These are phyloP conservation scores for Pipistrellus pipistrellus DNA, from an alignment of 2,797 vertebrate species.

Conservation along the genomic window DNA sequence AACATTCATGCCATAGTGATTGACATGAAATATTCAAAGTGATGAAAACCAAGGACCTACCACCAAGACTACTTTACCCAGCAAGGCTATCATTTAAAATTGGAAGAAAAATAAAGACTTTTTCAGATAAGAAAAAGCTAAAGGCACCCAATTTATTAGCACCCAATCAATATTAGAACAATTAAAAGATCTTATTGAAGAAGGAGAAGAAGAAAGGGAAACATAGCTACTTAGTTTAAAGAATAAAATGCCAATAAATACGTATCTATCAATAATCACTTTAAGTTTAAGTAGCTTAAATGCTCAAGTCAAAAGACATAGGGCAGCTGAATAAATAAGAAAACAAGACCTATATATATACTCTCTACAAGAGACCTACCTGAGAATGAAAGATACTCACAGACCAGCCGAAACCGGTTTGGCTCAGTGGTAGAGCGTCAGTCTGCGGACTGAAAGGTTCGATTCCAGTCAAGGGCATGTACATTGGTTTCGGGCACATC, in stretches of 20 bases:
- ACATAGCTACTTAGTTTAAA: background rate
- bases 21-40: background rate
- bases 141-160: background rate
- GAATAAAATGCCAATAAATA: background rate
- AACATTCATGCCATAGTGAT: background rate
- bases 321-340: background rate
- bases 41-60: background rate
- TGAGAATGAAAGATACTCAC: background rate
- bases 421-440: too few species aligned
- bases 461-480: too few species aligned
- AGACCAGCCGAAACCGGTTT: too few species aligned
- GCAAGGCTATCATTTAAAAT: background rate
- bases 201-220: background rate
- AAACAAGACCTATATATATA: background rate
- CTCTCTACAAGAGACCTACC: background rate
- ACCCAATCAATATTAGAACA: background rate
- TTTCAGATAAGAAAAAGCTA: background rate
- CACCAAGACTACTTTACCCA: background rate
- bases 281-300: background rate
- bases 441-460: too few species aligned
- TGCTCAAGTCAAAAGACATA: too few species aligned
- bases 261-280: background rate
- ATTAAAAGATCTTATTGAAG: background rate
- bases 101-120: background rate
- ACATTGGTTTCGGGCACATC: too few species aligned